Percentiles rank a stretch among this genome's conserved stretches.
phyloP scores from a whole-genome alignment of 2,888 invertebrate species.

The Graphium colonna region DNA sequence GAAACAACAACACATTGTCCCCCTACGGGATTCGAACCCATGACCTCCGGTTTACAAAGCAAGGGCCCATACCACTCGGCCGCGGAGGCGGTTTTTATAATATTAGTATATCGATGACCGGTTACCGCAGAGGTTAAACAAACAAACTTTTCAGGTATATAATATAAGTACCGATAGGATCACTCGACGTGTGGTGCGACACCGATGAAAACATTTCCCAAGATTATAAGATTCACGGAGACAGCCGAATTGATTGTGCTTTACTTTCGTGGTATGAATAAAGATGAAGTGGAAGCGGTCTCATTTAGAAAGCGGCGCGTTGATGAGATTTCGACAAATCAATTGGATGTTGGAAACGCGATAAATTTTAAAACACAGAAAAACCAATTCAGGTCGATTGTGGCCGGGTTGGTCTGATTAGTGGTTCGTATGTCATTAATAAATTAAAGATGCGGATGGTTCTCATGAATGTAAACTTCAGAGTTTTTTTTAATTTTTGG shows the following conservation, averaged over 20 bases:
- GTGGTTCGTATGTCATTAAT: not conserved
- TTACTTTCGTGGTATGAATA: slow-evolving; percentile 15
- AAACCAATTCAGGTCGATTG: not conserved
- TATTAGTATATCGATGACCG: no score
- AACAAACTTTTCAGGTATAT: no score
- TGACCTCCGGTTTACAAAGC: no score
- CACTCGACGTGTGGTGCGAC: no score
- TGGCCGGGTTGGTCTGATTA: not conserved
- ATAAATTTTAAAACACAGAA: not conserved
- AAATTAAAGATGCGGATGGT: not conserved
- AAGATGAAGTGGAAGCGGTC: slow-evolving; percentile 18
- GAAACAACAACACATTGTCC: no score
- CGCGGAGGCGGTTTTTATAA: no score
- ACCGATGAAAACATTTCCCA: not conserved
- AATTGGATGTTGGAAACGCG: slow-evolving; percentile 18
- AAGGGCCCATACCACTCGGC: no score
- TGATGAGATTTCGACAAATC: slow-evolving; percentile 24
- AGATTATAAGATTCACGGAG: not conserved
- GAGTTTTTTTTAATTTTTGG: no score
- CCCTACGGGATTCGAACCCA: no score
- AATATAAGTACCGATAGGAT: not conserved
- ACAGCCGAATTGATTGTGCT: slow-evolving; percentile 2
- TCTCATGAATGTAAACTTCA: no score
- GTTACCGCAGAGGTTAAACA: no score
- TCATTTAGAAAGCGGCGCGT: slow-evolving; percentile 23